Conservation (phyloP, 2,113 vertebrate genomes). For the Myrmecobius fasciatus region DNA sequence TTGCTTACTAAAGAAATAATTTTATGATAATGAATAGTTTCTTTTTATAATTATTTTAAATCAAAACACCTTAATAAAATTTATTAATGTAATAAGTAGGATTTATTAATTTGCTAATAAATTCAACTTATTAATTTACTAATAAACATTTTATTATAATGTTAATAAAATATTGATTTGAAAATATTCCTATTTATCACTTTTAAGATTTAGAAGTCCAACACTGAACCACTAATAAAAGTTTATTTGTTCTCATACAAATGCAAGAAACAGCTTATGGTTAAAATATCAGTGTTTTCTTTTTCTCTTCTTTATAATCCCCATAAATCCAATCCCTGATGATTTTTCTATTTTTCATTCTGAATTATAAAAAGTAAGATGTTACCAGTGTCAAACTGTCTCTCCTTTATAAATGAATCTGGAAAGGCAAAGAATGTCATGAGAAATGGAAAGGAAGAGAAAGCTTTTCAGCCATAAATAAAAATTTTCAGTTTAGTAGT, state of each 20-base stretch:
- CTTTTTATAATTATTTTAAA: not conserved
- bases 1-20: slow-evolving; percentile 28
- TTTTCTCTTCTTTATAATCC: not conserved
- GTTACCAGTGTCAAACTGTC: slow-evolving; percentile 8
- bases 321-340: slow-evolving; percentile 7
- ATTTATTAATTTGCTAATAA: not conserved
- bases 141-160: not conserved
- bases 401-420: slow-evolving; percentile 32
- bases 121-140: not conserved
- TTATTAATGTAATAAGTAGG: not conserved
- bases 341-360: slow-evolving; percentile 24
- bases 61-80: not conserved
- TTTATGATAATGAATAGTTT: not conserved
- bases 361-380: slow-evolving; percentile 36
- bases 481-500: not conserved
- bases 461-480: slow-evolving; percentile 47
- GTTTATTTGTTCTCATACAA: slow-evolving; percentile 43
- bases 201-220: slow-evolving; percentile 55
- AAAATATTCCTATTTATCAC: not conserved
- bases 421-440: not conserved
- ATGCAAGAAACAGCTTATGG: slow-evolving; percentile 33
- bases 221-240: slow-evolving; percentile 49
- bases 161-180: not conserved
- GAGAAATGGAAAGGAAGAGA: not conserved
- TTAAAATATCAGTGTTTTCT: not conserved